A percentile compares a stretch with the other conserved stretches of the same genome.
Conservation (phyloP, 1,140 invertebrate genomes). For the Scaptodrosophila lebanonensis region DNA sequence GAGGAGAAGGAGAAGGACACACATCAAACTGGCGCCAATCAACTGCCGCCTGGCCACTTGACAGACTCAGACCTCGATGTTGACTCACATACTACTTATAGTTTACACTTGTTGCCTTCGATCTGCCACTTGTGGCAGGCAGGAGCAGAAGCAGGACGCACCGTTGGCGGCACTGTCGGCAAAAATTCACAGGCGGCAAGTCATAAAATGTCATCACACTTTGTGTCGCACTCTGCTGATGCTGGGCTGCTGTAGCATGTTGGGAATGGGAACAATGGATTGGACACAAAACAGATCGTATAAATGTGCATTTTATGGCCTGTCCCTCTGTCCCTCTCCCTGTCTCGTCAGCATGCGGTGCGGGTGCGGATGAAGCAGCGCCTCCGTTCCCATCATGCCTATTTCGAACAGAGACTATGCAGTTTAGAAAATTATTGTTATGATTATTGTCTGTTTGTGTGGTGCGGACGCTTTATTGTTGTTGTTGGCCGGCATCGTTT, state of each 20-base stretch:
- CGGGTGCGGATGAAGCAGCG: too few relatives aligned
- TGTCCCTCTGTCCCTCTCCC: neutral
- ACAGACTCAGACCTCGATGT: conserved; percentile 20
- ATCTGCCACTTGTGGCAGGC: conserved; percentile 45
- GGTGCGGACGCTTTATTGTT: too few relatives aligned
- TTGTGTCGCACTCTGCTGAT: conserved; percentile 53
- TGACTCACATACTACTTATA: too few relatives aligned
- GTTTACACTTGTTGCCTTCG: conserved; percentile 49
- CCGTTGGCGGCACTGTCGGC: conserved; percentile 52
- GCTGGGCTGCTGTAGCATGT: conserved; percentile 12
- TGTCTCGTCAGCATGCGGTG: conserved; percentile 1
- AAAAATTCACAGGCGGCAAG: conserved; percentile 62
- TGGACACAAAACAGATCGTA: conserved; percentile 17
- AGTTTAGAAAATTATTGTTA: conserved; percentile 62
- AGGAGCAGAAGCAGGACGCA: conserved; percentile 30
- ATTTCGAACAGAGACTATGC: too few relatives aligned
- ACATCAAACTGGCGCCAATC: conserved; percentile 58
- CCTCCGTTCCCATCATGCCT: too few relatives aligned
- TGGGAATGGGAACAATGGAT: conserved; percentile 54
- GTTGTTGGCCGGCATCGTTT: too few relatives aligned
- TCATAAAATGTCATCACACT: conserved; percentile 72
- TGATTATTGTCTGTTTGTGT: conserved; percentile 68
- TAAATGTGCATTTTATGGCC: conserved; percentile 56
- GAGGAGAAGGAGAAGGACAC: too few relatives aligned
- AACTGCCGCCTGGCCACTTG: conserved; percentile 62